Evolutionary conservation across 2,113 vertebrate genomes (phyloP).

Genomic region (Brachyhypopomus gauderio): DNA sequence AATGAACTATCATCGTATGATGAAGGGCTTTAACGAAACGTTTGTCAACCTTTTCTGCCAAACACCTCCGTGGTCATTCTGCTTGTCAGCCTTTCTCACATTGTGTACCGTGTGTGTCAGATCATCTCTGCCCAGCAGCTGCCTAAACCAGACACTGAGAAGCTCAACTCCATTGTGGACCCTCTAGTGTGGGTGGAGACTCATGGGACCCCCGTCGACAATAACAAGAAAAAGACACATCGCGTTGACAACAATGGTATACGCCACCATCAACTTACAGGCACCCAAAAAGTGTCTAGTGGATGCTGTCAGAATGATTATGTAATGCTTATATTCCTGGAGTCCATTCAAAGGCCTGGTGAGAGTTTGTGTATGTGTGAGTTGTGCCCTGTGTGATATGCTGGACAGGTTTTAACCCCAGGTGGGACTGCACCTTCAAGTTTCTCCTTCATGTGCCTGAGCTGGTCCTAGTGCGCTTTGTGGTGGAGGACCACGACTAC

Average conservation of each 20-base stretch:
- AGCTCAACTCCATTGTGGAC: conserved; percentile 91
- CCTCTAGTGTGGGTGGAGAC: conserved; percentile 91
- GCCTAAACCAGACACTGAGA: conserved; percentile 87
- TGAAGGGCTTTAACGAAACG: background rate
- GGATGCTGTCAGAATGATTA: no score
- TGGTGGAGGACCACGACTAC: conserved; percentile 90
- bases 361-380: conserved; percentile 1
- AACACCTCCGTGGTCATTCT: background rate
- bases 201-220: conserved; percentile 81
- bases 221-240: conserved; percentile 80
- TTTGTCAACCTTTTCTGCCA: conserved; percentile 2
- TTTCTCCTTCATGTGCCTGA: conserved; percentile 84
- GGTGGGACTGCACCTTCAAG: conserved; percentile 82
- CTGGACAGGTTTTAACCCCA: conserved; percentile 87
- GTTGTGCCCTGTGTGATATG: background rate
- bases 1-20: background rate
- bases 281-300: no score
- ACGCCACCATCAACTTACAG: background rate
- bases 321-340: no score
- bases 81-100: background rate
- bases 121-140: conserved; percentile 95
- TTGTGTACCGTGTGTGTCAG: conserved; percentile 63
- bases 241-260: conserved; percentile 90
- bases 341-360: no score
- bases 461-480: conserved; percentile 87